phyloP scores from a whole-genome alignment of 2,113 vertebrate genomes.

The Oostethus manadensis region DNA sequence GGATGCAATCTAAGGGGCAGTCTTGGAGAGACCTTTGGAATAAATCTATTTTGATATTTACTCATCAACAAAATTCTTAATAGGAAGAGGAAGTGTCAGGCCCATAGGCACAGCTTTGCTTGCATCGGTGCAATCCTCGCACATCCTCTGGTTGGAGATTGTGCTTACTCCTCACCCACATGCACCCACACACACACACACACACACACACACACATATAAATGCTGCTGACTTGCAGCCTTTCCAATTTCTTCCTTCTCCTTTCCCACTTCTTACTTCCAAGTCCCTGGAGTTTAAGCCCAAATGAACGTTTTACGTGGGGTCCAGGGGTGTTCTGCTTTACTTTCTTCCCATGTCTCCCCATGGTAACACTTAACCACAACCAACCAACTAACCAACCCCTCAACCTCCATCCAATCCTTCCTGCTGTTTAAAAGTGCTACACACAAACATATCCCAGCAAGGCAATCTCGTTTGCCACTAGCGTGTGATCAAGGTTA shows the following conservation, averaged over 20 bases:
- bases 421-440: not conserved
- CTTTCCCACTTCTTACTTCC: conserved; percentile 24
- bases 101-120: not conserved
- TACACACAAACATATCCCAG: conserved; percentile 5
- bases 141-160: not conserved
- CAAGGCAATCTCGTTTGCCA: conserved; percentile 20
- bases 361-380: conserved; percentile 15
- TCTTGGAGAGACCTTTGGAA: conserved; percentile 42
- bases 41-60: conserved; percentile 46
- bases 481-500: conserved; percentile 40
- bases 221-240: conserved; percentile 62
- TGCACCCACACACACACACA: too few species aligned
- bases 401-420: not conserved
- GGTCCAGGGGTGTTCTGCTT: conserved; percentile 27
- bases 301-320: conserved; percentile 53
- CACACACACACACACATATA: conserved; percentile 11
- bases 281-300: conserved; percentile 46
- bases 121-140: not conserved
- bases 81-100: conserved; percentile 2
- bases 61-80: conserved; percentile 24
- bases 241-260: conserved; percentile 22
- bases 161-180: too few species aligned
- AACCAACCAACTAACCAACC: not conserved
- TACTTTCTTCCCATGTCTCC: conserved; percentile 38
- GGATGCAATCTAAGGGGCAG: conserved; percentile 22